Evolutionary conservation across 1,140 invertebrate genomes (phyloP).

Genomic region (Penaeus japonicus): DNA sequence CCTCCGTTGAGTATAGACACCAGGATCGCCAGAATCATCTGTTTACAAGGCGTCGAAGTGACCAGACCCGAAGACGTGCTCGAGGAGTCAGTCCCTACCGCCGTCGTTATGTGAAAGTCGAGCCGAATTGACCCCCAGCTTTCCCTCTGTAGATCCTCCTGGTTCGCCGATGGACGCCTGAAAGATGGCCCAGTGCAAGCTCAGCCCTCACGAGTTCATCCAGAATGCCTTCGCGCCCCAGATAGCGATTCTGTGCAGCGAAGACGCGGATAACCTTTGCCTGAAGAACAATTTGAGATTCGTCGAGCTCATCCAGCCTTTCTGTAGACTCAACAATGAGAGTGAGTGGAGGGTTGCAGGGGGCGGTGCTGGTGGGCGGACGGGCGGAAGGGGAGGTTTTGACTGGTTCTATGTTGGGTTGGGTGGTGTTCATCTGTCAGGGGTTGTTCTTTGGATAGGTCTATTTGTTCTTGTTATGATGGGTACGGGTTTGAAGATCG

Average conservation of each 20-base stretch:
- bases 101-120: too few relatives aligned
- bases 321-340: conserved; percentile 80
- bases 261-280: conserved; percentile 81
- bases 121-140: too few relatives aligned
- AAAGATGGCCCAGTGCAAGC: conserved; percentile 46
- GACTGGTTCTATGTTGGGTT: too few relatives aligned
- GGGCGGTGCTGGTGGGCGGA: too few relatives aligned
- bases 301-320: conserved; percentile 89
- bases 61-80: too few relatives aligned
- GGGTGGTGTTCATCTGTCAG: too few relatives aligned
- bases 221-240: conserved; percentile 87
- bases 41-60: conserved; percentile 24
- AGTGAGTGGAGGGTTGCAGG: conserved; percentile 68
- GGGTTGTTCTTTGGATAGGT: too few relatives aligned
- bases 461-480: too few relatives aligned
- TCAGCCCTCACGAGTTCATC: conserved; percentile 79
- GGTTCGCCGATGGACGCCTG: not conserved
- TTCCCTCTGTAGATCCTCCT: too few relatives aligned
- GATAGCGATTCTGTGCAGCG: conserved; percentile 83
- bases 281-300: conserved; percentile 91
- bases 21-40: conserved; percentile 15
- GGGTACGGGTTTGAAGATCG: too few relatives aligned
- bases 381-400: too few relatives aligned
- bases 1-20: not conserved
- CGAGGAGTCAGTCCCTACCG: too few relatives aligned